These are phyloP conservation scores for Ariolimax columbianus DNA, from an alignment of 2,888 invertebrate genomes.

Conservation along the genomic window DNA sequence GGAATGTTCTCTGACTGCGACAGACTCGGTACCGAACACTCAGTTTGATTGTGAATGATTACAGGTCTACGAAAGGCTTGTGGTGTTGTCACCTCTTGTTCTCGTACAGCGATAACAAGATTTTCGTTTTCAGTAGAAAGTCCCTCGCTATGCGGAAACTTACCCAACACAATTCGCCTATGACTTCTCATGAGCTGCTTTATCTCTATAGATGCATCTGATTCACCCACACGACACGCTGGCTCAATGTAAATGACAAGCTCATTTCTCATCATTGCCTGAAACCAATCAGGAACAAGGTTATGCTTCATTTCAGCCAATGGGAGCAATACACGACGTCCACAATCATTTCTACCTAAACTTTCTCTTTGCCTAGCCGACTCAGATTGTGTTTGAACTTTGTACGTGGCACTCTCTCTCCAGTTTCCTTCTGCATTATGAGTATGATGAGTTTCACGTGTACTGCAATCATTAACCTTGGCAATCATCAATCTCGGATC, in stretches of 20 bases:
- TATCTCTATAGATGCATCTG: not conserved
- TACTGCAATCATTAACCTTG: not conserved
- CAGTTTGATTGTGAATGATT: too few species aligned
- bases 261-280: not conserved
- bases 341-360: not conserved
- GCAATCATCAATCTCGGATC: not conserved
- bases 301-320: not conserved
- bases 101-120: not conserved
- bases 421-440: not conserved
- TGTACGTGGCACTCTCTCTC: not conserved
- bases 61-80: too few species aligned
- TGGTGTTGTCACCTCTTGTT: not conserved
- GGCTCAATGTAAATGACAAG: not conserved
- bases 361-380: too few species aligned
- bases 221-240: not conserved
- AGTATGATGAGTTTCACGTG: not conserved
- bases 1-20: not conserved
- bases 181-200: not conserved
- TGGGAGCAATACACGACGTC: too few species aligned
- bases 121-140: not conserved
- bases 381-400: not conserved
- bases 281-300: slow-evolving; percentile 26
- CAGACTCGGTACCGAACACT: too few species aligned
- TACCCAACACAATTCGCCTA: not conserved
- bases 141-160: not conserved